Evolutionary conservation across 1,140 invertebrate genomes (phyloP), one percentile per base, ranked within the genome.

Genomic region (Brachionus manjavacas): DNA sequence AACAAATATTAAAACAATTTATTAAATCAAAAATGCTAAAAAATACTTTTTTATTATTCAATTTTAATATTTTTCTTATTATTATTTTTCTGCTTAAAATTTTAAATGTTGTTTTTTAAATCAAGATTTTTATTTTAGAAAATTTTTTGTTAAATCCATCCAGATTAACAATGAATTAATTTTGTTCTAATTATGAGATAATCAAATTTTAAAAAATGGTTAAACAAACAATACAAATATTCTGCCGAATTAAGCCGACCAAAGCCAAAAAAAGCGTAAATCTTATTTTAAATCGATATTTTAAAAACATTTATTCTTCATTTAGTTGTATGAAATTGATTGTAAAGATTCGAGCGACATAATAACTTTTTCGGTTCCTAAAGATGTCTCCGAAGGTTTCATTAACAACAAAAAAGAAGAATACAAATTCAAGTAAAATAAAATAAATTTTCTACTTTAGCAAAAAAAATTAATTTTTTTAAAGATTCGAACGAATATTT

Each of bases 191-290:
- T 68, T 14, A 68, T 14, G 25, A 68, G 31, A 68, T 78, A 78
- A 14, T 49, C 31, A 9, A 2, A 39, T 31, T 14, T 25, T 9
- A 0, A 9, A 85, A 78, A 41, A 90, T 89, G 89, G 89, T 90
- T 14, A 89, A 89, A 85, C 89, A 89, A 85, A 89, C 88, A 3
- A 90, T 90, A 76, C 87, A 89, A 85, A 89, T 90, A 84, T 90
- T 89, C 86, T 87, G 86, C 60, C 85, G 89, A 78, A 79, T 90
- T 49, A 89, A 89, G 81, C 89, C 89, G 9, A 88, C 88, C 14
- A 88, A 88, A 85, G 85, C 85, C 20, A 89, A 88, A 87, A 87
- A 86, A 20, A 87, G 86, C 81, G 89, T 89, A 87, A 86, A 86
- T 72, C 11, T 39, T 39, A 35, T 31, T 41, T 43, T 74, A 14